Conservation (phyloP, 2,797 vertebrate species). For the Glossophaga mutica region DNA sequence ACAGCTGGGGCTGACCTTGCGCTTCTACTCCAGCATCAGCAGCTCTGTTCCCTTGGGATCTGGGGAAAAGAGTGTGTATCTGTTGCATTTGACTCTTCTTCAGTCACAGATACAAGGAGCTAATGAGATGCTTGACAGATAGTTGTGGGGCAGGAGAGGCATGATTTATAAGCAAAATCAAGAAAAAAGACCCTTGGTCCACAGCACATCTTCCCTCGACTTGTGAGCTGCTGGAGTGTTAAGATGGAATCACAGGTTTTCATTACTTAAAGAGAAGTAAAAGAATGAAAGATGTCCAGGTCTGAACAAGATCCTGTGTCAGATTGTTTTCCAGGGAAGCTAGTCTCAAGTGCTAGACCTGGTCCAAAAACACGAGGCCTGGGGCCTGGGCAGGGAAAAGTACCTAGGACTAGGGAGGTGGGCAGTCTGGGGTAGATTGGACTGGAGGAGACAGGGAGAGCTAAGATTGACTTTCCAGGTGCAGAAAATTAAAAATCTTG, state of each 20-base stretch:
- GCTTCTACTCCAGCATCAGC: not conserved
- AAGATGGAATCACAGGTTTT: not conserved
- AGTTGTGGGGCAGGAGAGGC: fast-evolving
- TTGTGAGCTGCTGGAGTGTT: not conserved
- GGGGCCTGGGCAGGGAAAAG: not conserved
- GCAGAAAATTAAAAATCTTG: not conserved
- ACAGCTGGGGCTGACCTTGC: not conserved
- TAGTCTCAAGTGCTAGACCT: no score
- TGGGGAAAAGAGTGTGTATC: not conserved
- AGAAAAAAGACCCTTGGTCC: not conserved
- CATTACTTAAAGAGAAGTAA: not conserved
- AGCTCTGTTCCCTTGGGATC: not conserved
- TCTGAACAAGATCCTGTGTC: not conserved
- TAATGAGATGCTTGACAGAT: not conserved
- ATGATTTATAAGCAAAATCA: not conserved
- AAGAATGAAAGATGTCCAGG: not conserved
- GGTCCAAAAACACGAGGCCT: not conserved
- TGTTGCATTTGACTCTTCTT: not conserved
- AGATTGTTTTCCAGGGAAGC: not conserved
- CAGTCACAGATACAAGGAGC: not conserved
- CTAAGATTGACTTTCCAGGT: not conserved
- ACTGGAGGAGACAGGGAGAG: not conserved
- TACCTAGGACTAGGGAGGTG: no score
- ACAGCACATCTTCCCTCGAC: not conserved
- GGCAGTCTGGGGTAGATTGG: fast-evolving